These are phyloP conservation scores for Cossypha niveicapilla DNA, from an alignment of 2,797 vertebrate species.

Conservation along the genomic window DNA sequence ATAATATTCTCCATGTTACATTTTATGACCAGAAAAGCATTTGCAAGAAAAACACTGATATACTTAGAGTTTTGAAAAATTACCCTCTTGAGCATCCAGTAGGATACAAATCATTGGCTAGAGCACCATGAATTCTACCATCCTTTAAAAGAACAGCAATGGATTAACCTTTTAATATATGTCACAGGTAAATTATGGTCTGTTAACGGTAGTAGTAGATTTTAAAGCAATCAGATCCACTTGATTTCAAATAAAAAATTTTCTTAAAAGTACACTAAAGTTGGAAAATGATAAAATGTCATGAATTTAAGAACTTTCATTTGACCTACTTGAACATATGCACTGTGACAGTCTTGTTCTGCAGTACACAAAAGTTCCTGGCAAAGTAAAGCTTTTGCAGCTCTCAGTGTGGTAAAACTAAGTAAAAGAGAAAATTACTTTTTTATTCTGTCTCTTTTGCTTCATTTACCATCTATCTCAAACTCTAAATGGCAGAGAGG, in stretches of 20 bases:
- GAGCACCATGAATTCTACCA: not conserved
- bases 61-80: not conserved
- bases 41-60: not conserved
- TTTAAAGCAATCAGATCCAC: not conserved
- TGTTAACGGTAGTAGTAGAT: not conserved
- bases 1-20: not conserved
- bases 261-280: not conserved
- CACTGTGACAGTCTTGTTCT: not conserved
- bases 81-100: not conserved
- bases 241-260: not conserved
- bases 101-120: not conserved
- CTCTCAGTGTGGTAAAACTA: not conserved
- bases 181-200: not conserved
- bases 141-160: not conserved
- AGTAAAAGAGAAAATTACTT: not conserved
- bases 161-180: not conserved
- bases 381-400: conserved; percentile 1
- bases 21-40: not conserved
- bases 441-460: not conserved
- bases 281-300: not conserved
- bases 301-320: not conserved
- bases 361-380: not conserved
- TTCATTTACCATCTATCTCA: not conserved
- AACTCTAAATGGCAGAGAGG: not conserved
- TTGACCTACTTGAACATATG: not conserved